Evolutionary conservation across 2,797 vertebrate genomes (phyloP).

Genomic region (Mus spretus): DNA sequence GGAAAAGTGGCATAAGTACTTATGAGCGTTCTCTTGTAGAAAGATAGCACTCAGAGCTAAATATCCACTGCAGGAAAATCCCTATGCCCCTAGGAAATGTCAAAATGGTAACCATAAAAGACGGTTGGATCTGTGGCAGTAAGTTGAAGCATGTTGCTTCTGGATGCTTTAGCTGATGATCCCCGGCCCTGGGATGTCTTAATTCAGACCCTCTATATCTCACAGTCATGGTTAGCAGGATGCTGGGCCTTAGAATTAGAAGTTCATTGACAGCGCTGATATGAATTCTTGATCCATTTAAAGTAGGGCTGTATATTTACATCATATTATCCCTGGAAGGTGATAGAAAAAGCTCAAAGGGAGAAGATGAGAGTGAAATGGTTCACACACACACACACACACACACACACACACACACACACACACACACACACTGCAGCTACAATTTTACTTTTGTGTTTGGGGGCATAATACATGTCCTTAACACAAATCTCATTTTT

Average conservation of each 20-base stretch:
- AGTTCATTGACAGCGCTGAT: not conserved
- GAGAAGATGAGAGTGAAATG: slow-evolving; percentile 20
- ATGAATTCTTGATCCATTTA: slow-evolving; percentile 28
- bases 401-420: not conserved
- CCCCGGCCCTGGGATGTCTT: not conserved
- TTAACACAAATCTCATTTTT: slow-evolving; percentile 86
- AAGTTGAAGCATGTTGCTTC: not conserved
- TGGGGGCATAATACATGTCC: slow-evolving; percentile 49
- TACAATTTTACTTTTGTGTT: slow-evolving; percentile 55
- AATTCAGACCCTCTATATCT: not conserved
- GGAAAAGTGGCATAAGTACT: not conserved
- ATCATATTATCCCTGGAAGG: slow-evolving; percentile 12
- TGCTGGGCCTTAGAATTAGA: not conserved
- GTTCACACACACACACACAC: not conserved
- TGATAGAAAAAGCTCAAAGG: not conserved
- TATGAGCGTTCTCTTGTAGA: not conserved
- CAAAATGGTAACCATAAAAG: slow-evolving; percentile 1
- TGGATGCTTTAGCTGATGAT: not conserved
- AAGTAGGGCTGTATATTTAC: not conserved
- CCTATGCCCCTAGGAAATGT: not conserved
- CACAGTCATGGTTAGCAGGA: not conserved
- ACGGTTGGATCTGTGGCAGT: not conserved
- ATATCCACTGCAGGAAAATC: slow-evolving; percentile 43
- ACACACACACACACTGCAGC: not conserved
- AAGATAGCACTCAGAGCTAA: slow-evolving; percentile 19